These are phyloP conservation scores for Latrodectus geometricus DNA, from an alignment of 1,140 invertebrate genomes.

Conservation along the genomic window DNA sequence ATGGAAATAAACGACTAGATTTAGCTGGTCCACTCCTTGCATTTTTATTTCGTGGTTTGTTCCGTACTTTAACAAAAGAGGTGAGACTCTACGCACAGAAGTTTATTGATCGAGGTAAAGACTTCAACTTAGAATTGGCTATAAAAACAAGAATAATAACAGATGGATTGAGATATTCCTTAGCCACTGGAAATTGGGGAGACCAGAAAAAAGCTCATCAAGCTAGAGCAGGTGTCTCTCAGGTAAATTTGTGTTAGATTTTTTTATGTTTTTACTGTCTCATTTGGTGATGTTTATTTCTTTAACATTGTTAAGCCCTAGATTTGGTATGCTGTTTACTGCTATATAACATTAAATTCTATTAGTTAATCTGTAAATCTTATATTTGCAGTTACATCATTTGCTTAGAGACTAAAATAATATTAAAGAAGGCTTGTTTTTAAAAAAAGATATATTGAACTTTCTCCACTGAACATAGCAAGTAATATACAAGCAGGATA, in stretches of 20 bases:
- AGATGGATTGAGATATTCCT: constrained; percentile 95
- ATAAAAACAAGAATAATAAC: constrained; percentile 99
- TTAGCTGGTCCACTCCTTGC: constrained; percentile 95
- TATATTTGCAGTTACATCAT: no score
- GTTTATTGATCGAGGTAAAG: constrained; percentile 97
- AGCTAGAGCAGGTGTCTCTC: constrained; percentile 90
- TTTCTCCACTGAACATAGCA: no score
- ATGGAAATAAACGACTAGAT: constrained; percentile 98
- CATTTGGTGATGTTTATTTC: not conserved
- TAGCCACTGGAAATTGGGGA: constrained; percentile 99
- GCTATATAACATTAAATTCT: no score
- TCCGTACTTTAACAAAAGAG: constrained; percentile 94
- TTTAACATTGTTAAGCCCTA: no score
- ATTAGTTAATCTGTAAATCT: no score
- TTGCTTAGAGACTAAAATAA: no score
- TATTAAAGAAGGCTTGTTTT: no score
- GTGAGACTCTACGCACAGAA: constrained; percentile 98
- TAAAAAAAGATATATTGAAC: no score
- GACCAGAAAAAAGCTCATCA: constrained; percentile 99
- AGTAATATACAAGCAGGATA: no score
- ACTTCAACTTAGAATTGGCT: constrained; percentile 96
- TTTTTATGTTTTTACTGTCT: not conserved
- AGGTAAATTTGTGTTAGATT: constrained; percentile 72
- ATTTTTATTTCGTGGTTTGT: constrained; percentile 73
- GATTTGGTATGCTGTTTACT: no score